These are phyloP conservation scores for Schizotus pectinicornis DNA, from an alignment of 2,888 invertebrate species.

Conservation along the genomic window DNA sequence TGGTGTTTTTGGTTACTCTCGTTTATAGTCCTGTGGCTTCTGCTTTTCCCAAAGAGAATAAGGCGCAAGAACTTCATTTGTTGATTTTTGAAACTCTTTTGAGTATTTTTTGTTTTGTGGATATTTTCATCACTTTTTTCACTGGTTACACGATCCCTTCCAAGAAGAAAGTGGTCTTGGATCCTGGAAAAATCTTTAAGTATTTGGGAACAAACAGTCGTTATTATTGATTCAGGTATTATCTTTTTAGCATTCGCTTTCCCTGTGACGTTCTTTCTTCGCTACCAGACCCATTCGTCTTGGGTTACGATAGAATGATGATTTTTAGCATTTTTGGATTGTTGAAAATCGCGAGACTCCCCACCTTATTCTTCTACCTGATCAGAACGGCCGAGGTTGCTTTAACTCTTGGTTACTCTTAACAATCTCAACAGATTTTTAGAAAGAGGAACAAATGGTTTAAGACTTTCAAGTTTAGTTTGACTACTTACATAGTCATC, in stretches of 20 bases:
- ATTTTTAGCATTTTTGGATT: no score
- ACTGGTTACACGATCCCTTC: conserved; percentile 18
- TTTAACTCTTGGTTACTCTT: no score
- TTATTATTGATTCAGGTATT: not conserved
- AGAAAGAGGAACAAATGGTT: no score
- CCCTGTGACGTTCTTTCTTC: not conserved
- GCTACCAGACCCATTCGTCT: not conserved
- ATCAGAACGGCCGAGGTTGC: no score
- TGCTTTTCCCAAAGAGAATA: not conserved
- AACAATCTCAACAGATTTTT: no score
- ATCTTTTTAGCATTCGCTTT: not conserved
- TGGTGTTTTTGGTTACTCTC: conserved; percentile 8
- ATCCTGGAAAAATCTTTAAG: conserved; percentile 6
- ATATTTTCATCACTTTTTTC: conserved; percentile 19
- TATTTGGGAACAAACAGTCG: not conserved
- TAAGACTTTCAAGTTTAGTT: no score
- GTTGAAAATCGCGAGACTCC: no score
- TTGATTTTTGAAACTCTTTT: not conserved
- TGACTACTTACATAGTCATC: no score
- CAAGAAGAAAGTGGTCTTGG: conserved; percentile 4
- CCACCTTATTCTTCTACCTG: no score
- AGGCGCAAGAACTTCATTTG: no score
- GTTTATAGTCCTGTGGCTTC: not conserved
- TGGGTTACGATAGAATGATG: no score
- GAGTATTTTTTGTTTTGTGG: not conserved